Evolutionary conservation across 2,113 vertebrate genomes (phyloP).

Genomic region (Cyanocitta stelleri): DNA sequence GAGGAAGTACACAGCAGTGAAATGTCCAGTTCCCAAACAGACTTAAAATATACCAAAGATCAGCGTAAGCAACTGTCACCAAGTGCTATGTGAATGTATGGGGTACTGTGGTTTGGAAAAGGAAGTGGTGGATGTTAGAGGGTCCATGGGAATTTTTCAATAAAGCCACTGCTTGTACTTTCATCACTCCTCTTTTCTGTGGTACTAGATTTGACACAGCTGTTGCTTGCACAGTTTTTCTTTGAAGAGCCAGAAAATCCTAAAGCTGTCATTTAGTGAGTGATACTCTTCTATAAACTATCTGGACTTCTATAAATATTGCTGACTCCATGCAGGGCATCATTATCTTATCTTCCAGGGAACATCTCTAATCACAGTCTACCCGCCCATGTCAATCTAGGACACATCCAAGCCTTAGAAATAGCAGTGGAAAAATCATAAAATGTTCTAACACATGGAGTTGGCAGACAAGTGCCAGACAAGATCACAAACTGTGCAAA

Average conservation of each 20-base stretch:
- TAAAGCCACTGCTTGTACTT: background rate
- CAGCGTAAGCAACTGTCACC: background rate
- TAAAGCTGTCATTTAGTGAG: background rate
- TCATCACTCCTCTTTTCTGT: background rate
- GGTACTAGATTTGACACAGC: background rate
- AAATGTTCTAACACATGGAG: slow-evolving; percentile 37
- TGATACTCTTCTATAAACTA: background rate
- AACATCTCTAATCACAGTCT: slow-evolving; percentile 41
- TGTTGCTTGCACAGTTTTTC: background rate
- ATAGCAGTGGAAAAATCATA: slow-evolving; percentile 5
- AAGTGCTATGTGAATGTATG: background rate
- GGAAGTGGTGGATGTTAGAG: background rate
- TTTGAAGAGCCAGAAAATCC: slow-evolving; percentile 13
- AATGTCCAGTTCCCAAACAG: background rate
- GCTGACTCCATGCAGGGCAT: background rate
- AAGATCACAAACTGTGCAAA: slow-evolving; percentile 49
- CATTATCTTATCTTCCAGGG: slow-evolving; percentile 26
- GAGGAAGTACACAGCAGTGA: background rate
- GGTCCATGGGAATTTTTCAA: background rate
- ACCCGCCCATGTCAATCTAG: slow-evolving; percentile 22
- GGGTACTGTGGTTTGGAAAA: background rate
- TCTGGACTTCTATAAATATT: slow-evolving; percentile 48
- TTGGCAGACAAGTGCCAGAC: slow-evolving; percentile 10
- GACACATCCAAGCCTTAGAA: slow-evolving; percentile 19
- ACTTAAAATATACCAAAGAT: background rate